A percentile compares a stretch with the other conserved stretches of the same genome.
Evolutionary conservation across 1,140 invertebrate genomes (phyloP).

Genomic region (Leptoteleia sp.): DNA sequence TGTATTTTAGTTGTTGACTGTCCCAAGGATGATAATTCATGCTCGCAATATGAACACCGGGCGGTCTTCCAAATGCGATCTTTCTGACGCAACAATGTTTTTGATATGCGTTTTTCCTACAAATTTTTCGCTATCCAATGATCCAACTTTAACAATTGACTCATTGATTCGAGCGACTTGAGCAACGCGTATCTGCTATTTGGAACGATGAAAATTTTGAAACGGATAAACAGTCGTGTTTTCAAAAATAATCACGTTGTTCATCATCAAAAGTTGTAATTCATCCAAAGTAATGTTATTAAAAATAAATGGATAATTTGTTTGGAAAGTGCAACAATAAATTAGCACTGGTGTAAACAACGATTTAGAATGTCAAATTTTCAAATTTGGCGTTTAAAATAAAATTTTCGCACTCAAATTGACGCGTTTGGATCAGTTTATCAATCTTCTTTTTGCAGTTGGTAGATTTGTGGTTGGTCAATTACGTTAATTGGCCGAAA

Average conservation of each 20-base stretch:
- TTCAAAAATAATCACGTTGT: conserved; percentile 35
- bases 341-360: conserved; percentile 34
- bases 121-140: conserved; percentile 16
- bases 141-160: conserved; percentile 49
- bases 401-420: background rate
- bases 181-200: conserved; percentile 13
- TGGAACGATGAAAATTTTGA: conserved; percentile 7
- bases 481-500: conserved; percentile 1
- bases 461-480: background rate
- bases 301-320: conserved; percentile 58
- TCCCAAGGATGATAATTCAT: conserved; percentile 57
- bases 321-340: conserved; percentile 39
- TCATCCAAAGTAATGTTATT: conserved; percentile 38
- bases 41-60: conserved; percentile 45
- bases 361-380: conserved; percentile 4
- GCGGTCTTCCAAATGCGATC: conserved; percentile 48
- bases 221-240: conserved; percentile 18
- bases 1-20: conserved; percentile 51
- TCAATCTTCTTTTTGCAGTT: conserved; percentile 3
- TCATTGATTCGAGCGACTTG: conserved; percentile 35
- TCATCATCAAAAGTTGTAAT: conserved; percentile 31
- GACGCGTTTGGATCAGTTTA: no score
- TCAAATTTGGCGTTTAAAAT: conserved; percentile 18
- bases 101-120: conserved; percentile 30
- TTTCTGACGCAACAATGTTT: conserved; percentile 44